A percentile compares a stretch with the other conserved stretches of the same genome.
Conservation (phyloP, 2,888 invertebrate genomes). For the Plagodis pulveraria region DNA sequence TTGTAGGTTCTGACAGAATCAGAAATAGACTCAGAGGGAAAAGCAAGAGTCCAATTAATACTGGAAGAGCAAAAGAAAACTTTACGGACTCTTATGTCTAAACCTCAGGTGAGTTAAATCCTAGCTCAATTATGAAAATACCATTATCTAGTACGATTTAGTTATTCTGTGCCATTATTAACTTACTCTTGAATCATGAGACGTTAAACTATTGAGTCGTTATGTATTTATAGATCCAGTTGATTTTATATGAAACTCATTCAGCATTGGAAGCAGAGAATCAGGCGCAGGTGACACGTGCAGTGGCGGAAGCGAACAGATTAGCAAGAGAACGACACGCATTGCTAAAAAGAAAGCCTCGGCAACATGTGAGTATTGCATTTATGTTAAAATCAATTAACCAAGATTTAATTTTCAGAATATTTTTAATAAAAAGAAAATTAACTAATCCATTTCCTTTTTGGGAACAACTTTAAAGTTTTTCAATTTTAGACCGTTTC, state of each 20-base stretch:
- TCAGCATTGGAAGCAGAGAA: constrained; percentile 91
- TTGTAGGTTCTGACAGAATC: constrained; percentile 87
- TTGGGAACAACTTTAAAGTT: no score
- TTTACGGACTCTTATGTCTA: constrained; percentile 89
- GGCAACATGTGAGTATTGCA: constrained; percentile 47
- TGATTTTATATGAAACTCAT: constrained; percentile 93
- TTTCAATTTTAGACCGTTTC: no score
- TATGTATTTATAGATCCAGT: constrained; percentile 85
- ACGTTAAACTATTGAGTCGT: no score
- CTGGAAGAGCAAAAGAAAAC: constrained; percentile 91
- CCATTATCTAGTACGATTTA: no score
- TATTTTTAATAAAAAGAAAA: no score
- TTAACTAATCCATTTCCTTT: no score
- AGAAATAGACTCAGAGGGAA: constrained; percentile 86
- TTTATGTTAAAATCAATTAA: not conserved
- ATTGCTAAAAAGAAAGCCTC: constrained; percentile 68
- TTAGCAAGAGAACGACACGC: constrained; percentile 89
- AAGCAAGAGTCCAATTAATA: constrained; percentile 86
- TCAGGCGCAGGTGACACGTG: constrained; percentile 88
- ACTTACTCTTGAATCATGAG: no score
- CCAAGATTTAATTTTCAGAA: not conserved
- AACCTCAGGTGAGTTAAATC: constrained; percentile 86
- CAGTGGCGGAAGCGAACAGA: constrained; percentile 89
- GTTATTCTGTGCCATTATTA: no score
- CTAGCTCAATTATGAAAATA: not conserved